Conservation (phyloP, 2,797 vertebrate genomes). For the Menidia menidia region DNA sequence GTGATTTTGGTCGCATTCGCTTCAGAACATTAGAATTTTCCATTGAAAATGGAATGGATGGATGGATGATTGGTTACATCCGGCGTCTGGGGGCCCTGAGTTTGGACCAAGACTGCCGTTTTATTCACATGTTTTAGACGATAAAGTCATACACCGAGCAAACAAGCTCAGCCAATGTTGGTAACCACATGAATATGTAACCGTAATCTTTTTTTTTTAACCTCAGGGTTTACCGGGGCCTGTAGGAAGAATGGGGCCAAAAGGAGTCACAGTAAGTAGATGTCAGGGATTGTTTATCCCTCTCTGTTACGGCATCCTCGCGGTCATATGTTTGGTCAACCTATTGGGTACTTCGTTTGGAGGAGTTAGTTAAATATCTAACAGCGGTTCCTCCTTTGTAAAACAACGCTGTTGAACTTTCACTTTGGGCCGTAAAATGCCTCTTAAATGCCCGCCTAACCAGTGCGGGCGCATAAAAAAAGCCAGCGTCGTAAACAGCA, state of each 20-base stretch:
- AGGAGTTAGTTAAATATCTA: background rate
- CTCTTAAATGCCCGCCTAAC: slow-evolving; percentile 39
- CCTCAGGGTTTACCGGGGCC: slow-evolving; percentile 94
- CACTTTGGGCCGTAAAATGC: slow-evolving; percentile 33
- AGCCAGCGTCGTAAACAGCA: slow-evolving; percentile 46
- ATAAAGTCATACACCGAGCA: background rate
- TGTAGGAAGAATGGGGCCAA: slow-evolving; percentile 90
- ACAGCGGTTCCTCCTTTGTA: slow-evolving; percentile 6
- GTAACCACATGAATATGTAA: slow-evolving; percentile 49
- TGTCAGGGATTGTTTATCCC: background rate
- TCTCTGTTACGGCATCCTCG: background rate
- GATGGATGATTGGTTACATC: background rate
- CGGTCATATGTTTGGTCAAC: background rate
- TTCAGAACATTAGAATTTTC: slow-evolving; percentile 8
- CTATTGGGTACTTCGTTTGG: background rate
- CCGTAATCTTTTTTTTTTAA: slow-evolving; percentile 45
- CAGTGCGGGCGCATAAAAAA: slow-evolving; percentile 34
- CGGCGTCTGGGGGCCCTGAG: background rate
- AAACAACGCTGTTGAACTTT: slow-evolving; percentile 22
- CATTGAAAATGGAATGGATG: no score
- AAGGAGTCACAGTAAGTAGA: slow-evolving; percentile 91
- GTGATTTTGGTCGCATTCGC: slow-evolving; percentile 23
- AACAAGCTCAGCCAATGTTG: background rate
- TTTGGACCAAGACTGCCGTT: no score
- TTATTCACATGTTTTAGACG: no score